Evolutionary conservation across 2,888 invertebrate species (phyloP), one percentile per base, ranked within the genome.

Genomic region (Parasteatoda lunata): DNA sequence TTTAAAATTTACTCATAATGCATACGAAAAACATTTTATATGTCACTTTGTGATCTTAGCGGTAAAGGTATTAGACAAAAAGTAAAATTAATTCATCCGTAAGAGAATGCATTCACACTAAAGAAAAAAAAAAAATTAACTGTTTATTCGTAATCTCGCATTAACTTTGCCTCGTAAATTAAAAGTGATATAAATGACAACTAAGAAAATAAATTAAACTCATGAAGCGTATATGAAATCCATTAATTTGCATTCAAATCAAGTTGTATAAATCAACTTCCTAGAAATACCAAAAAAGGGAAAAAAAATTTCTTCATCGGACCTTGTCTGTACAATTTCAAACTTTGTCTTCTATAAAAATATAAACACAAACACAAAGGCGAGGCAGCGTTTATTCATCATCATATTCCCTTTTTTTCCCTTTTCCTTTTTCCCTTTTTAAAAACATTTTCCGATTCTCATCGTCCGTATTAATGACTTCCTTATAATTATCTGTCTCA

Each of bases 401-500:
- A 13, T 59, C 59, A 59, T 59, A 4, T n/a, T 59, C 0, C n/a
- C 59, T 59, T 59, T 59, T 59, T 59, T 59, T n/a, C 59, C 59
- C 59, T 59, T n/a, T 59, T 9, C n/a, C 8, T 13, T 7, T 59
- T 59, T 59, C 8, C 59, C 59, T 59, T 59, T 59, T 59, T 59
- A 13, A 13, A 59, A 59, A 59, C 59, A 13, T 59, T 59, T 59
- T n/a, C 59, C 59, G 59, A 59, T 59, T 59, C 59, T 59, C 59
- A 59, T 59, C 59, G 59, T 9, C 13, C n/a, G 59, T 59, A 59
- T 59, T 59, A 59, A 59, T 59, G 59, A 59, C 59, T 59, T 59
- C 59, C 59, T 59, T n/a, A 59, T 59, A 59, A 59, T 59, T 86
- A 86, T 86, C 70, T 80, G 76, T 76, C 77, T 65, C 66, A 49